These are phyloP conservation scores for Pachycephus smyrnensis DNA, from an alignment of 2,888 invertebrate genomes.

Conservation along the genomic window DNA sequence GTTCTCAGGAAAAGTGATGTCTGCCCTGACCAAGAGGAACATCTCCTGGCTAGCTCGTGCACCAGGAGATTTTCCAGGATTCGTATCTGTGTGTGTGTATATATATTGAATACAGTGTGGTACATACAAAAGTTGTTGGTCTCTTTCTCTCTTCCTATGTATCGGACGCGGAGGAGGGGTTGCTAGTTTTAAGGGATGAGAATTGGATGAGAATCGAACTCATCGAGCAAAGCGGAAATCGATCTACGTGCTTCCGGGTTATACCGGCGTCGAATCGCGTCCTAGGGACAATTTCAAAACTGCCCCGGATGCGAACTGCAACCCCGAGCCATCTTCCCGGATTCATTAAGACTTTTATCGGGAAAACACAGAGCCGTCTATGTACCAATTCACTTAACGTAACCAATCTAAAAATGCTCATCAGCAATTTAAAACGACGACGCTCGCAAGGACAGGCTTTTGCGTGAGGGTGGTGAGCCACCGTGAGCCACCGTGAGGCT, in stretches of 20 bases:
- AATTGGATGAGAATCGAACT: not conserved
- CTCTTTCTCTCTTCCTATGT: not conserved
- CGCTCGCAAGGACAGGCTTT: conserved; percentile 26
- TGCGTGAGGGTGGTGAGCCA: conserved; percentile 13
- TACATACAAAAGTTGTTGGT: not conserved
- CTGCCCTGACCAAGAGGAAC: conserved; percentile 9
- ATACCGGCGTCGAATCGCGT: conserved; percentile 13
- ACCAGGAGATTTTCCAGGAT: not conserved
- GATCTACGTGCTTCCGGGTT: conserved; percentile 2
- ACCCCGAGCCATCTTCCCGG: conserved; percentile 39
- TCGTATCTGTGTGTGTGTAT: not conserved
- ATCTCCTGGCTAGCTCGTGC: not conserved
- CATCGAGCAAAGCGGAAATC: conserved; percentile 11
- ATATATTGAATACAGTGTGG: not conserved
- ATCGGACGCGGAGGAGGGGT: not conserved
- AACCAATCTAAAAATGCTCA: conserved; percentile 66
- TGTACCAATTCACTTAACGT: conserved; percentile 67
- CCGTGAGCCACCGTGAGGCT: conserved; percentile 26
- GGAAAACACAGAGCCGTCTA: conserved; percentile 61
- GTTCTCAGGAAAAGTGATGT: conserved; percentile 37
- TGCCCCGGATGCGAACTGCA: conserved; percentile 12
- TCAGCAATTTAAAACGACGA: conserved; percentile 66
- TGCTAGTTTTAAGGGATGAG: not conserved
- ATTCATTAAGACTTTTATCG: conserved; percentile 62
- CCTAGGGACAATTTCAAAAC: not conserved